Conservation (phyloP, 2,888 invertebrate species). For the Lutraria lutraria region DNA sequence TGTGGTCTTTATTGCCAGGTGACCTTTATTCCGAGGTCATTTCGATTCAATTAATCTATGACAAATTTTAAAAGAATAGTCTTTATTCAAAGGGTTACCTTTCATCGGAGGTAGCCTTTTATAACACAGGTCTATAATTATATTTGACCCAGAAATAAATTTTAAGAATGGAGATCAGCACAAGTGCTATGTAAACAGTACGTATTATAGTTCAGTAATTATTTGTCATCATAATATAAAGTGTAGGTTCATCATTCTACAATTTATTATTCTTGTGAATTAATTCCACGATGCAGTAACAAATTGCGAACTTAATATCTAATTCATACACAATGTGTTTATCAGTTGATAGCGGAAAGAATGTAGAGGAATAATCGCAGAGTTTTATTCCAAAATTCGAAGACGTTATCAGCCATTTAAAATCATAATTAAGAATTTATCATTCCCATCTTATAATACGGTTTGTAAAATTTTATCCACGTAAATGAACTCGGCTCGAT, state of each 20-base stretch:
- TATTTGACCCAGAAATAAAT: no score
- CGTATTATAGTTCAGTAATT: no score
- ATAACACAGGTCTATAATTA: no score
- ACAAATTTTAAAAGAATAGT: no score
- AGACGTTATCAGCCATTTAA: conserved; percentile 58
- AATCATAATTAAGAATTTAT: conserved; percentile 67
- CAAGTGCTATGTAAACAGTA: no score
- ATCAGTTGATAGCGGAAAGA: conserved; percentile 16
- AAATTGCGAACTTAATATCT: conserved; percentile 8
- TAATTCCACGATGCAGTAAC: background rate
- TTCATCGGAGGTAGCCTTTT: no score
- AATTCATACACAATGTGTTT: conserved; percentile 10
- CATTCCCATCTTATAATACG: conserved; percentile 51
- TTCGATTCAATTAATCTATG: no score
- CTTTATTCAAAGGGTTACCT: no score
- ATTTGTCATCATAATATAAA: no score
- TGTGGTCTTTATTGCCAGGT: no score
- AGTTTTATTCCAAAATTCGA: conserved; percentile 31
- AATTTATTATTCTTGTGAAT: background rate
- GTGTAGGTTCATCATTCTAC: background rate
- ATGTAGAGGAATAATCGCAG: conserved; percentile 19
- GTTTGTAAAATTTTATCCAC: conserved; percentile 63
- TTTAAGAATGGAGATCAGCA: no score
- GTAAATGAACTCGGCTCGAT: conserved; percentile 55
- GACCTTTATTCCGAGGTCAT: no score